Evolutionary conservation across 2,888 invertebrate species (phyloP).

Genomic region (Drosophila diplacantha): DNA sequence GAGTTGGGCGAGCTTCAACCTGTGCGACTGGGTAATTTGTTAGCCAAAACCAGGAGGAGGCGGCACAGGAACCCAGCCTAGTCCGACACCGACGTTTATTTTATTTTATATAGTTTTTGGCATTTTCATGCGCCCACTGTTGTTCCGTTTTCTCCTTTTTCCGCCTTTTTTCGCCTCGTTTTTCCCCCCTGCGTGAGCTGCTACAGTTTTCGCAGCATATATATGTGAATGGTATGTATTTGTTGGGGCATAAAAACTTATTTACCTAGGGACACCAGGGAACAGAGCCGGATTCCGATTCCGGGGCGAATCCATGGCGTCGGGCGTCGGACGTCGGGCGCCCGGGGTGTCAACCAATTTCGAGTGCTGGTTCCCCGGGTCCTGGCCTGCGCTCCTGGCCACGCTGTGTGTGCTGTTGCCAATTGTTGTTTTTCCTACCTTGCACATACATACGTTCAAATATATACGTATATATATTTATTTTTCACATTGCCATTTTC

Average conservation of each 20-base stretch:
- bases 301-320: conserved; percentile 26
- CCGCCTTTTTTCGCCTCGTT: conserved; percentile 14
- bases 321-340: conserved; percentile 36
- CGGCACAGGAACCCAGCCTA: conserved; percentile 26
- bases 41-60: conserved; percentile 33
- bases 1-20: conserved; percentile 49
- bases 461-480: conserved; percentile 6
- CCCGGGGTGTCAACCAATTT: conserved; percentile 68
- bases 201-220: conserved; percentile 60
- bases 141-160: conserved; percentile 17
- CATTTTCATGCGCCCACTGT: conserved; percentile 52
- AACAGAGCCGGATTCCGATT: conserved; percentile 37
- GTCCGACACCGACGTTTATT: conserved; percentile 60
- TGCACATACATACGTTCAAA: conserved; percentile 19
- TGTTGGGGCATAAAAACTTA: conserved; percentile 42
- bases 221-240: conserved; percentile 3
- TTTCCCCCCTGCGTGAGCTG: conserved; percentile 56
- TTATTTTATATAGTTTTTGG: conserved; percentile 69
- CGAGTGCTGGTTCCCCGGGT: conserved; percentile 53
- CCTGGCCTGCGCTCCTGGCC: conserved; percentile 21
- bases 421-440: conserved; percentile 55
- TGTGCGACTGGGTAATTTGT: conserved; percentile 67
- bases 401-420: conserved; percentile 19
- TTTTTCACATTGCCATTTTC: conserved; percentile 66
- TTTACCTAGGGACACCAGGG: conserved; percentile 54